Evolutionary conservation across 2,888 invertebrate species (phyloP), one percentile per base, ranked within the genome.

Genomic region (Agrochola lychnidis): DNA sequence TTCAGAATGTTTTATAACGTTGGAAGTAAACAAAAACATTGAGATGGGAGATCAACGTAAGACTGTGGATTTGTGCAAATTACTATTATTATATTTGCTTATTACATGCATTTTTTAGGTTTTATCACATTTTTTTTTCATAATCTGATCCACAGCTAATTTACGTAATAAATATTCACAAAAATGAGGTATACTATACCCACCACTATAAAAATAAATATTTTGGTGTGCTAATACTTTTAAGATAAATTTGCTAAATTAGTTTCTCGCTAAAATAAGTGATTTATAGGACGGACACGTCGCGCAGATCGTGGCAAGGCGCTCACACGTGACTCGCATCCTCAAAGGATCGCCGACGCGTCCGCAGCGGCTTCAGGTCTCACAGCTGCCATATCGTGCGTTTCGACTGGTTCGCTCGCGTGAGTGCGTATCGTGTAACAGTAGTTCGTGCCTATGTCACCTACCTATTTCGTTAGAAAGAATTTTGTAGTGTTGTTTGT

Each of bases 221-320:
- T 94, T 96, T 96, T 96, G 96, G 96, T 94, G 94, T 92, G 91
- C 92, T 95, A 96, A 96, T 96, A 96, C 96, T 96, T 95, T 94
- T 91, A 91, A 89, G 90, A 90, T 88, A 91, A 90, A 91, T 92
- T 90, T 87, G 91, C 92, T 93, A 92, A 90, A 93, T 91, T 91
- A 92, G 91, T 90, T 85, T 69, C 84, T 87, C 84, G 77, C 84
- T 87, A 85, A 85, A 87, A 82, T 87, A 83, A 82, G 81, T 81
- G 78, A 81, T 78, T 75, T 85, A 80, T 74, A 87, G 72, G 71
- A 74, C 79, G 83, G 82, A 89, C 84, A 88, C 85, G 86, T 86
- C 87, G 90, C 78, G 36, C 89, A 90, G 90, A 87, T 89, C 66
- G 62, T 76, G 59, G 16, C 69, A 69, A 79, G 77, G 74, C 74